Evolutionary conservation across 2,113 vertebrate species (phyloP).

Genomic region (Oryzias curvinotus): DNA sequence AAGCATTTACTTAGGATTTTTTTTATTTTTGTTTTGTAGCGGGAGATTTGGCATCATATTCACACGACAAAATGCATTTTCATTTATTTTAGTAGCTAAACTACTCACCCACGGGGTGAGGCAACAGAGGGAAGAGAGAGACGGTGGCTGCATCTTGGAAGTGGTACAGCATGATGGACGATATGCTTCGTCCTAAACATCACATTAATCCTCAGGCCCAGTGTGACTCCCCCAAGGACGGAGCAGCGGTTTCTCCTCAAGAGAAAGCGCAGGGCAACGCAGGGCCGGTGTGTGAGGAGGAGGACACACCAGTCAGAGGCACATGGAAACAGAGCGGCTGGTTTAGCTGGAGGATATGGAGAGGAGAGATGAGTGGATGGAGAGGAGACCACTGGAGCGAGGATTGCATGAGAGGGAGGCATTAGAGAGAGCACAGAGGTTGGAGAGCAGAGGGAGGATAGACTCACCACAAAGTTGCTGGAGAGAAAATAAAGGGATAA

Average conservation of each 20-base stretch:
- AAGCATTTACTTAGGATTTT: background rate
- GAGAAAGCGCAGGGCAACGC: conserved; percentile 44
- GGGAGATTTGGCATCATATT: conserved; percentile 12
- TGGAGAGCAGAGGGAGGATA: conserved; percentile 35
- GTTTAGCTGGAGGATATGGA: conserved; percentile 58
- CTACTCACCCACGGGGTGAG: conserved; percentile 49
- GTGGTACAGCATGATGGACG: conserved; percentile 71
- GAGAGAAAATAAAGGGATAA: conserved; percentile 41
- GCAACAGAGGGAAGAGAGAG: conserved; percentile 52
- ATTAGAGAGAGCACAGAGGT: conserved; percentile 41
- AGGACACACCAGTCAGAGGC: conserved; percentile 50
- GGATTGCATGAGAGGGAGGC: conserved; percentile 54
- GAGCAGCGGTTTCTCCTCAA: conserved; percentile 55
- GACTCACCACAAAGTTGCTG: conserved; percentile 24
- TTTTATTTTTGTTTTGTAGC: conserved; percentile 1
- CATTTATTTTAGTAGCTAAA: conserved; percentile 35
- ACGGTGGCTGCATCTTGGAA: conserved; percentile 52
- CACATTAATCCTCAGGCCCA: conserved; percentile 71
- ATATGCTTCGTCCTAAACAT: conserved; percentile 69
- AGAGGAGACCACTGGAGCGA: conserved; percentile 53
- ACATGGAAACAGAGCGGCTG: conserved; percentile 40
- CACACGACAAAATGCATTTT: conserved; percentile 34
- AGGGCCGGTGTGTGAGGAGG: conserved; percentile 49
- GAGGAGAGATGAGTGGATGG: conserved; percentile 39
- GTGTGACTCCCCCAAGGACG: conserved; percentile 66